These are phyloP conservation scores for Geodia barretti DNA, from an alignment of 37 sponge, comb jelly and placozoan species.

Conservation along the genomic window DNA sequence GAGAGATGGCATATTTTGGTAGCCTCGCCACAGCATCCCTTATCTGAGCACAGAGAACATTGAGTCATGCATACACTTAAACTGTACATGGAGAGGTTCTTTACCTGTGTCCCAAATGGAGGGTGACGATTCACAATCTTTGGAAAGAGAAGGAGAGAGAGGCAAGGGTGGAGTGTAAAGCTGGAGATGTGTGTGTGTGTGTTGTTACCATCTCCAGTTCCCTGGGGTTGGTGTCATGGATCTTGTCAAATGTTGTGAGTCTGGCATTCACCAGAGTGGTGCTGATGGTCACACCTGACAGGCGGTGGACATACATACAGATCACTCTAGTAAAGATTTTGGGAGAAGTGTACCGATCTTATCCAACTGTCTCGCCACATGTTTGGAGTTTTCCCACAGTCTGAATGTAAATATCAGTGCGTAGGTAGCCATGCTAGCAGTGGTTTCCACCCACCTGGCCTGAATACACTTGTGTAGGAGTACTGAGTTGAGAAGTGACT, in stretches of 20 bases:
- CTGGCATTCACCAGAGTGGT: constrained; percentile 98
- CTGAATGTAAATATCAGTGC: constrained; percentile 19
- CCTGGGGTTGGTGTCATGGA: constrained; percentile 79
- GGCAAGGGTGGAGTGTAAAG: not conserved
- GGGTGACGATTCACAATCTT: constrained; percentile 91
- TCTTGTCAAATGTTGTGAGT: constrained; percentile 74
- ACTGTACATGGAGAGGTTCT: too few relatives aligned
- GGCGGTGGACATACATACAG: too few relatives aligned
- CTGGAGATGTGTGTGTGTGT: not conserved
- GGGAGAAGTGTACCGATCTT: constrained; percentile 71
- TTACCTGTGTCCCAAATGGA: constrained; percentile 91
- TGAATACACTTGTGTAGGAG: constrained; percentile 75
- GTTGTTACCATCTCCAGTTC: constrained; percentile 88
- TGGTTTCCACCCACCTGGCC: constrained; percentile 38
- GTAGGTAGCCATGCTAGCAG: not conserved
- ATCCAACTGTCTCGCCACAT: constrained; percentile 92
- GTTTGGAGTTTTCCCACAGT: constrained; percentile 95
- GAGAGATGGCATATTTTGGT: constrained; percentile 65
- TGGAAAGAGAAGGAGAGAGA: not conserved
- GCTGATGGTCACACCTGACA: constrained; percentile 67
- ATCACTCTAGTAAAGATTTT: not conserved
- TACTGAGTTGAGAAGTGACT: constrained; percentile 49
- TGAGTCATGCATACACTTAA: too few relatives aligned
- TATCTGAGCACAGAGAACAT: too few relatives aligned
- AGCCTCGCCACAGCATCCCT: constrained; percentile 73